Percentiles rank a stretch among this genome's conserved stretches.
Conservation (phyloP, 2,797 vertebrate genomes). For the Sciurus vulgaris region DNA sequence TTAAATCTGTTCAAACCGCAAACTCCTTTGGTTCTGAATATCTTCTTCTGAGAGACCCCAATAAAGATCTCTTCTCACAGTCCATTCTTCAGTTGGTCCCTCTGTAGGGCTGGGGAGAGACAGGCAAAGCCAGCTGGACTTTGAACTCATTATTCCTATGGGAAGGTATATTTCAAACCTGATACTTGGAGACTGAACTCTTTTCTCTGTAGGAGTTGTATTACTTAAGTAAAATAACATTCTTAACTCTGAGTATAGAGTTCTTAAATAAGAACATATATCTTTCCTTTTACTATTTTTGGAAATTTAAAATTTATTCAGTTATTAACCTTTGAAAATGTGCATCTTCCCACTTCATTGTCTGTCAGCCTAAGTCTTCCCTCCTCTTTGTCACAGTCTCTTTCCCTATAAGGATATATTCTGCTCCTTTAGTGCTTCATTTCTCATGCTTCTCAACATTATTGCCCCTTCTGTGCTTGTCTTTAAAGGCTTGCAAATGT, state of each 20-base stretch:
- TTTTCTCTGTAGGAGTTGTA: conserved; percentile 50
- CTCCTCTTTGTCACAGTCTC: background rate
- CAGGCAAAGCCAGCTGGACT: conserved; percentile 26
- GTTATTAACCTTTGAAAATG: conserved; percentile 72
- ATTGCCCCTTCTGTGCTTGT: background rate
- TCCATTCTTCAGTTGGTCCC: conserved; percentile 20
- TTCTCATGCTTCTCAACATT: background rate
- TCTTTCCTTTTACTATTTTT: conserved; percentile 50
- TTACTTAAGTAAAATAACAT: conserved; percentile 69
- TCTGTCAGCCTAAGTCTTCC: conserved; percentile 37
- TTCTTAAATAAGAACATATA: conserved; percentile 66
- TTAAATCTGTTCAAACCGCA: conserved; percentile 59
- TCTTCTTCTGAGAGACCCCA: conserved; percentile 64
- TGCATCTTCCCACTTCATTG: conserved; percentile 64
- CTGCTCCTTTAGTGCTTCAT: conserved; percentile 23
- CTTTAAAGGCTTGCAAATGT: background rate
- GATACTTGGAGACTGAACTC: conserved; percentile 44
- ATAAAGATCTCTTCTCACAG: conserved; percentile 61
- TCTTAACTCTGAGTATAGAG: conserved; percentile 44
- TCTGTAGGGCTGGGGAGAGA: background rate
- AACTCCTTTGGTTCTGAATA: conserved; percentile 67
- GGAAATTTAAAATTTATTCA: conserved; percentile 59
- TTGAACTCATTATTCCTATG: conserved; percentile 44
- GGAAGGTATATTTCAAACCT: conserved; percentile 65
- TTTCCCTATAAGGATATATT: conserved; percentile 66